Evolutionary conservation across 35 echinoderm and acorn worm species (phyloP), one percentile per base, ranked within the genome.

Genomic region (Chiridota heheva): DNA sequence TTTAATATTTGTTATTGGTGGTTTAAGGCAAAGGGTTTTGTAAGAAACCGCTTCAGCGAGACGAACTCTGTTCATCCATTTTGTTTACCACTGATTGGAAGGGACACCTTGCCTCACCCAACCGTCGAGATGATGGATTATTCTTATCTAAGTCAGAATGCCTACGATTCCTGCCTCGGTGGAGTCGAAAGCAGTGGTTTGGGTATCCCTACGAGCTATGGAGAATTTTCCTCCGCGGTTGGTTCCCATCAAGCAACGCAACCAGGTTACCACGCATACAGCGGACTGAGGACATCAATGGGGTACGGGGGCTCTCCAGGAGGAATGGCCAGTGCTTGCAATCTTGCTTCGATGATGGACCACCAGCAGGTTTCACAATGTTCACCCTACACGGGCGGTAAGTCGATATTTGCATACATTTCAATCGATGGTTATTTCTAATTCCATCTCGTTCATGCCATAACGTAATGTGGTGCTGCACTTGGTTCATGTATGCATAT

Each of bases 271-370:
- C 87, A 92, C 69, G 87, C 86, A 12, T 98, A 98, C 76, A 91
- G 95, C 61, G 82, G 95, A 42, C 65, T 98, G 17, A 42, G 95
- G 8, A 82, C 95, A 12, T 91, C 95, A 28, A 86, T 98, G 47
- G 86, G 84, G 36, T 98, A 98, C 42, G 95, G 95, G 1, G 84
- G 75, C 36, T 80, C 89, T 60, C 71, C 85, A 1, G 68, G 89
- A 4, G 82, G 84, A 25, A 98, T 98, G 95, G 65, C 95, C 12
- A 84, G 89, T 42, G 82, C 95, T 26, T 98, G 95, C 53, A 98
- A 98, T 49, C 81, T 98, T 13, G 85, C 95, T 38, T 92, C 89
- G 0, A 91, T 98, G 84, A 98, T 98, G 95, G 95, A 98, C 34
- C 95, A 98, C 35, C 92, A 98, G 39, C 84, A 91, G 22, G 86